Evolutionary conservation across 1,140 invertebrate genomes (phyloP).

Genomic region (Drosophila parabipectinata): DNA sequence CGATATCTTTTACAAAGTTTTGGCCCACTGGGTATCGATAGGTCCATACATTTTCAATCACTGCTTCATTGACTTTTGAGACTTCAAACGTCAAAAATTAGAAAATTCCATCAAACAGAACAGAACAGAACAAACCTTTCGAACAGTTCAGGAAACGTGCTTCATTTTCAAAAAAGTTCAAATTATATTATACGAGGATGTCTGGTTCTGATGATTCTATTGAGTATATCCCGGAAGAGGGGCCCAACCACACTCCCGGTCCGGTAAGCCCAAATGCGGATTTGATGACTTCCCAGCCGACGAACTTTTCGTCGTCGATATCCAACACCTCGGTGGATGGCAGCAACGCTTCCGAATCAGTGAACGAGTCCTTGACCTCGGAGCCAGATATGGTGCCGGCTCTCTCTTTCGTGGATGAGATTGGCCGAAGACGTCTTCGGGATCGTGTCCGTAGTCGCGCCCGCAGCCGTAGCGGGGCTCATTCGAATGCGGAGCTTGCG

Average conservation of each 20-base stretch:
- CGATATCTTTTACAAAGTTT: too few species aligned
- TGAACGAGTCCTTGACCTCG: neutral
- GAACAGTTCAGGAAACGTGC: neutral
- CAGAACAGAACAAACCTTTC: neutral
- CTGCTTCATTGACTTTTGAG: conserved; percentile 1
- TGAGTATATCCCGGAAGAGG: neutral
- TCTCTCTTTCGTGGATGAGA: neutral
- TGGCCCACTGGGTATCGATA: neutral
- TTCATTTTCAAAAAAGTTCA: neutral
- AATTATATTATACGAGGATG: neutral
- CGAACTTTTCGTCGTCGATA: neutral
- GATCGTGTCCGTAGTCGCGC: neutral
- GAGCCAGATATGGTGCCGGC: neutral
- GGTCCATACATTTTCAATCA: neutral
- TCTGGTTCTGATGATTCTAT: neutral
- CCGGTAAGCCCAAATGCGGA: conserved; percentile 9
- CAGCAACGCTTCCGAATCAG: conserved; percentile 4
- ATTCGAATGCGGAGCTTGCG: neutral
- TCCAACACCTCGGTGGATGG: conserved; percentile 12
- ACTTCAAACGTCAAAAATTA: neutral
- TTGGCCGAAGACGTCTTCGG: neutral
- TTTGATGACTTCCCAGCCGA: neutral
- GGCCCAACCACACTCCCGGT: neutral
- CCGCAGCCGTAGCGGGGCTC: neutral
- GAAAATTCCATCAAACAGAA: neutral